Conservation (phyloP, 2,113 vertebrate genomes). For the Myiopsitta monachus region DNA sequence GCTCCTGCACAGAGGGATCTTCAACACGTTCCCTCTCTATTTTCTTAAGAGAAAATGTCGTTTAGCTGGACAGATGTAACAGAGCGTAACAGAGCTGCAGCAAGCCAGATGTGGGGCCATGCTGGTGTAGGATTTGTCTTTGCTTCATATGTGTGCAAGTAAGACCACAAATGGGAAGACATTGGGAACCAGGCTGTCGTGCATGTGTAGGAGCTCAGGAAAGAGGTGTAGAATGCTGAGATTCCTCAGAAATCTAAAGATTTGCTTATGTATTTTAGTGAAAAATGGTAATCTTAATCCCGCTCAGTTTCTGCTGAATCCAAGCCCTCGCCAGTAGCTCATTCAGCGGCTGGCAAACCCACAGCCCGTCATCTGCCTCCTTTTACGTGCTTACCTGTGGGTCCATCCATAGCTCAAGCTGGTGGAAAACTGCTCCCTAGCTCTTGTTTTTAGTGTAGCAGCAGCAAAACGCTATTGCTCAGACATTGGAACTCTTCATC, state of each 20-base stretch:
- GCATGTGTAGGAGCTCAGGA: background rate
- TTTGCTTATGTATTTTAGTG: background rate
- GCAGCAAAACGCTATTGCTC: background rate
- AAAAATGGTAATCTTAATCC: background rate
- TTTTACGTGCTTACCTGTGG: background rate
- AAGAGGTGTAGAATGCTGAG: background rate
- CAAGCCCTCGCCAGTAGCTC: fast-evolving
- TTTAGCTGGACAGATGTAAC: background rate
- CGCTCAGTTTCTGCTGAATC: background rate
- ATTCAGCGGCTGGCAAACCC: background rate
- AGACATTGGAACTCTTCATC: fast-evolving
- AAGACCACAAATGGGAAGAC: background rate
- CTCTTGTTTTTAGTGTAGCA: background rate
- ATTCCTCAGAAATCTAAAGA: background rate
- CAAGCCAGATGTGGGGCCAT: background rate
- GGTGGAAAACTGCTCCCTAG: background rate
- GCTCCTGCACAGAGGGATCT: background rate
- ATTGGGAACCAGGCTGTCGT: background rate
- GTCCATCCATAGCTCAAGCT: background rate
- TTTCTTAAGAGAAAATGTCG: background rate
- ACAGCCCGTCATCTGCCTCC: fast-evolving
- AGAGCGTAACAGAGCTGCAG: background rate
- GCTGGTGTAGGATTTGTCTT: background rate
- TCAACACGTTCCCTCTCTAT: background rate
- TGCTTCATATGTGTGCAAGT: background rate